Conservation (phyloP, 23 tunicate species). For the Botrylloides violaceus region DNA sequence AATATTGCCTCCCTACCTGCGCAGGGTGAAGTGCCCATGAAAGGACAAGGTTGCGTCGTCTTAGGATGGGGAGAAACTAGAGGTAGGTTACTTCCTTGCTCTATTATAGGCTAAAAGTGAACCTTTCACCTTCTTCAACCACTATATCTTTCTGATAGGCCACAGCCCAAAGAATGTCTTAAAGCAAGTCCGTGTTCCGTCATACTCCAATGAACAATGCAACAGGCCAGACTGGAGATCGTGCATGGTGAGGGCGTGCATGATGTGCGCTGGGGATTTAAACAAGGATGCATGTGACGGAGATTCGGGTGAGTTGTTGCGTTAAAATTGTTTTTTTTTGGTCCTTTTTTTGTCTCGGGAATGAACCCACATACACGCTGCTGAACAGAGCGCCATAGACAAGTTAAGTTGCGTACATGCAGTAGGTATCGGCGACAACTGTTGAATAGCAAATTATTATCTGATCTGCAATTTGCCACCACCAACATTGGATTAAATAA, state of each 20-base stretch:
- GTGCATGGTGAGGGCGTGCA: constrained; percentile 73
- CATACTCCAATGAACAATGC: constrained; percentile 64
- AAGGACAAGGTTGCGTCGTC: constrained; percentile 36
- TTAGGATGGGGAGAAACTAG: constrained; percentile 87
- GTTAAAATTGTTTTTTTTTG: neutral
- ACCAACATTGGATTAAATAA: no score
- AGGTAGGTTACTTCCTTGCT: constrained; percentile 45
- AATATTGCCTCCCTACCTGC: constrained; percentile 44
- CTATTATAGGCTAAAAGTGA: no score
- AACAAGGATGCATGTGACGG: constrained; percentile 89
- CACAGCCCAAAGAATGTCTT: constrained; percentile 31
- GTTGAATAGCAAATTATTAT: no score
- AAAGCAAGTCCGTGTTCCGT: constrained; percentile 74
- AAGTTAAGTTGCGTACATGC: no score
- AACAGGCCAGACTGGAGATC: constrained; percentile 71
- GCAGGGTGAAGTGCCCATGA: constrained; percentile 34
- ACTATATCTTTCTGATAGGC: neutral
- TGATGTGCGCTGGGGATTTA: constrained; percentile 92
- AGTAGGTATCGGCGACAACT: no score
- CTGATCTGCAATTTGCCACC: no score
- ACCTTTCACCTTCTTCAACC: no score
- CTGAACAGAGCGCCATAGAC: no score
- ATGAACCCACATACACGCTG: no score
- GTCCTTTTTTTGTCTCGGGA: no score
- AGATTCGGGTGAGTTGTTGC: constrained; percentile 47